Evolutionary conservation across 2,797 vertebrate species (phyloP).

Genomic region (Astyanax mexicanus): DNA sequence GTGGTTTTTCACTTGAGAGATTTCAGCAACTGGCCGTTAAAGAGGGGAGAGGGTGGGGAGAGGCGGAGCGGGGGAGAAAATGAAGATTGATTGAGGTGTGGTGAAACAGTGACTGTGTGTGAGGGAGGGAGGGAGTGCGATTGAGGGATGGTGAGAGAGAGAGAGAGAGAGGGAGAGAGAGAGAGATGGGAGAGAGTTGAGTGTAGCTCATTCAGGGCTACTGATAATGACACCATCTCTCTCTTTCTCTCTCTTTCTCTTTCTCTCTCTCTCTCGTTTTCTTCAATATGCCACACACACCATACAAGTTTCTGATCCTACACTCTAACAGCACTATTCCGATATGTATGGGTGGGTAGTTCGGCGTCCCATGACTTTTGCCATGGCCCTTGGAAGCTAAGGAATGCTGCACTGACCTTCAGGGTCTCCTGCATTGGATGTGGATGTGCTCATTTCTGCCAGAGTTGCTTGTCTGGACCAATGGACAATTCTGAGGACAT

Average conservation of each 20-base stretch:
- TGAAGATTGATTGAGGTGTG: conserved; percentile 73
- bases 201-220: conserved; percentile 62
- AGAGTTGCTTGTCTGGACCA: no score
- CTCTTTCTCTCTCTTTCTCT: conserved; percentile 22
- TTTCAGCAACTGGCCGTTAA: conserved; percentile 55
- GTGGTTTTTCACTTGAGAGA: conserved; percentile 49
- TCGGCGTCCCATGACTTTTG: no score
- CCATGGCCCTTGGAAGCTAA: no score
- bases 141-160: conserved; percentile 9
- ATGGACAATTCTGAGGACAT: no score
- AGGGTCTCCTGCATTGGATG: no score
- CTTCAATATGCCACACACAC: background rate
- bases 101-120: conserved; percentile 28
- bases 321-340: background rate
- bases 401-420: no score
- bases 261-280: background rate
- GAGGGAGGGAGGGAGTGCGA: conserved; percentile 8
- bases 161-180: conserved; percentile 56
- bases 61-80: conserved; percentile 60
- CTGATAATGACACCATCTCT: conserved; percentile 58
- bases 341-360: no score
- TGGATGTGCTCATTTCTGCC: no score
- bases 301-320: no score
- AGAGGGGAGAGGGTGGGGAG: conserved; percentile 51
- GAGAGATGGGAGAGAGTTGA: conserved; percentile 60